Conservation (phyloP, 2,797 vertebrate species). For the Leontocebus nigricollis region DNA sequence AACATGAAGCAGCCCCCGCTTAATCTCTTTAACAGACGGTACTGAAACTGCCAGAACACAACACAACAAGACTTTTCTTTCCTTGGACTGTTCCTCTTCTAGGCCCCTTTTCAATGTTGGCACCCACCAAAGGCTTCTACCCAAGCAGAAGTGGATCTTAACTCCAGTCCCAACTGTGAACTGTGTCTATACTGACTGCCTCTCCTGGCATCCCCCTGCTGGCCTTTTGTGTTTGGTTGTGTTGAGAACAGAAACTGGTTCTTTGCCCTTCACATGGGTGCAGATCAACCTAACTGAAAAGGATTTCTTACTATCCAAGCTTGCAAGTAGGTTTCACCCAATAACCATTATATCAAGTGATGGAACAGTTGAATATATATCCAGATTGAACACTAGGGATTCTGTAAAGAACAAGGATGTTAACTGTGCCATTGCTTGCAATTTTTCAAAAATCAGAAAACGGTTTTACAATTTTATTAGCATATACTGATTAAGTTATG, state of each 20-base stretch:
- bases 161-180: background rate
- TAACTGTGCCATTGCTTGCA: background rate
- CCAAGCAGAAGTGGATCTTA: background rate
- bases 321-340: background rate
- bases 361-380: background rate
- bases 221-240: background rate
- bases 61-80: background rate
- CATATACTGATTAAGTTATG: background rate
- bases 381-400: background rate
- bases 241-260: background rate
- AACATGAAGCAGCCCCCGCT: background rate
- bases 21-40: background rate
- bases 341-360: background rate
- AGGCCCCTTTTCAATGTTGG: too few species aligned
- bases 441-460: background rate
- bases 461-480: background rate
- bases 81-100: background rate
- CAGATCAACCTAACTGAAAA: background rate
- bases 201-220: background rate
- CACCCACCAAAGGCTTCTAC: background rate
- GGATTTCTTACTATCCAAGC: background rate
- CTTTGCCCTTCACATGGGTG: background rate
- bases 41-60: too few species aligned
- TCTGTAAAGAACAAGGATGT: background rate
- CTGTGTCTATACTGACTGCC: rapidly evolving